Base-by-base conservation (phyloP, 2,888 invertebrate genomes). In the Osmoderma eremita region DNA sequence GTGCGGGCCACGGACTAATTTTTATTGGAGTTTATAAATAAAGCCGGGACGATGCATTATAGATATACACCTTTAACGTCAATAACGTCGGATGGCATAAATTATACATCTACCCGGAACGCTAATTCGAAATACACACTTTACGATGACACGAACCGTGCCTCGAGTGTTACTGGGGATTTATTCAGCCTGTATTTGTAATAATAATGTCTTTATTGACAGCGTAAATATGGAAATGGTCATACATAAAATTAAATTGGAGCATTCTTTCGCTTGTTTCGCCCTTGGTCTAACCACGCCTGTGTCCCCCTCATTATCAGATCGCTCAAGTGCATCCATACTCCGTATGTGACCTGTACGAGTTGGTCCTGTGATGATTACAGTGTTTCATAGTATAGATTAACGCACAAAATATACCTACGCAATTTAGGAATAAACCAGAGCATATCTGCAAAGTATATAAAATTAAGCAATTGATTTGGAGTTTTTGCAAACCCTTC, bases 21-120 rank as follows among this genome's bases (percentile, higher is more conserved):
- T 64, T 64, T 64, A 64, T 64, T 51, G 42, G 64, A 53, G 64
- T 64, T 64, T 64, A 64, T 64, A 64, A 64, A 64, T 64, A 64
- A 64, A 64, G 36, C 41, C 30, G 36, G 24, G 42, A 1, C 53
- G 64, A 64, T 53, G 64, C 24, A 17, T 42, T 15, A 41, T 45
- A 64, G 39, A 53, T 53, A 53, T 53, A 18, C 53, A 53, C 53
- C 64, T 64, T 64, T 64, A 51, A 64, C 22, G 64, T 41, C 42
- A 45, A 53, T 53, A 64, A 53, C 64, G 51, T 64, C 30, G 41
- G 30, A n/a, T 18, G 42, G 64, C 42, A 64, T 64, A 64, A 53
- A 64, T 64, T 64, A 53, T 64, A 10, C 10, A 30, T 30, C 30
- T 30, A 6, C 42, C 18, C 39, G 22, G 41, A 64, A 42, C 53